phyloP scores from a whole-genome alignment of 2,113 vertebrate species.

The Aleadryas rufinucha region DNA sequence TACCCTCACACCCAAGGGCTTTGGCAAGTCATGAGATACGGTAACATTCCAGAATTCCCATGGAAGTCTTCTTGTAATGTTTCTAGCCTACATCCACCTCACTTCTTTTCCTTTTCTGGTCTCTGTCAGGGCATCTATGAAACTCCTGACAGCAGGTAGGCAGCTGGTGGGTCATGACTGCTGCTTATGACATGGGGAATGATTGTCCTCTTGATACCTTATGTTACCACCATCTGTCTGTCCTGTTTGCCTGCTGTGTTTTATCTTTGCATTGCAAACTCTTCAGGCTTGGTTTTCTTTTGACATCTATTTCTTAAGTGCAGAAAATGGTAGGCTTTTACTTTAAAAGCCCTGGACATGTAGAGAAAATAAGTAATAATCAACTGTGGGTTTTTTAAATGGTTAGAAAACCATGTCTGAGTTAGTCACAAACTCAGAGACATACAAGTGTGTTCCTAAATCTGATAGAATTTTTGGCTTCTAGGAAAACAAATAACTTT shows the following conservation, averaged over 20 bases:
- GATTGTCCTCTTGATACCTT: background rate
- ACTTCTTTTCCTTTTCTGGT: background rate
- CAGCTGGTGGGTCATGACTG: background rate
- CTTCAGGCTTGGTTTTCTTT: background rate
- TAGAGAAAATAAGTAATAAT: background rate
- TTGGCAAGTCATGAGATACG: rapidly evolving
- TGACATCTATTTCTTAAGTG: background rate
- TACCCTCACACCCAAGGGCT: background rate
- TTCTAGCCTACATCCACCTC: background rate
- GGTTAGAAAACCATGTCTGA: background rate
- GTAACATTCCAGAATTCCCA: background rate
- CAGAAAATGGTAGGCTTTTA: background rate
- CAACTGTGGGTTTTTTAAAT: background rate
- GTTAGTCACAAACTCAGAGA: background rate
- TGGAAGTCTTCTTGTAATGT: background rate
- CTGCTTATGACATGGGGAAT: background rate
- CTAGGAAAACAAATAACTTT: background rate
- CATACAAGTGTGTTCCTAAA: background rate
- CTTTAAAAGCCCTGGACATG: background rate
- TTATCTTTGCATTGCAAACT: background rate
- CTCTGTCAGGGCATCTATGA: background rate
- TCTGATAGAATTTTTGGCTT: background rate
- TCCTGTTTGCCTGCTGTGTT: background rate
- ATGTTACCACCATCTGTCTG: background rate
- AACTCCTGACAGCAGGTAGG: background rate